Base-by-base conservation (phyloP, 2,888 invertebrate genomes). In the Phragmatobia fuliginosa region DNA sequence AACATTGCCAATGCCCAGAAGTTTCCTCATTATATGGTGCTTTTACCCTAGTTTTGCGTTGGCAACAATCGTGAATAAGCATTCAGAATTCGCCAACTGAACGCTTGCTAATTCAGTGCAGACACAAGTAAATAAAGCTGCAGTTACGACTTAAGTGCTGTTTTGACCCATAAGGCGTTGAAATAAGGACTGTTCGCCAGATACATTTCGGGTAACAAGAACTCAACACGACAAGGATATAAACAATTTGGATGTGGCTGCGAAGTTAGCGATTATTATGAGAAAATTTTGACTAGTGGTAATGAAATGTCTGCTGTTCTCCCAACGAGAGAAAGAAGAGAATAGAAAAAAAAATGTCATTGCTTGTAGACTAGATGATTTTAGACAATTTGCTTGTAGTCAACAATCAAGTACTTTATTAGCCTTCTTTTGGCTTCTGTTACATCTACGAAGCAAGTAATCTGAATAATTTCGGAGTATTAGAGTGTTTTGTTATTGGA, bases 61-160 rank as follows among this genome's bases (percentile, higher is more conserved):
- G 76, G 81, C 79, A 76, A 84, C 84, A 83, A 82, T 85, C 84
- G 81, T 77, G 85, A 85, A 84, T 79, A 84, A 80, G 80, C 79
- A 77, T 84, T 76, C 81, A 76, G 75, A 76, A 73, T 82, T 75
- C 79, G 72, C 81, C 72, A 76, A 77, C 82, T 71, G 80, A 85
- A 82, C 80, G 79, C 78, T 72, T 74, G 78, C 85, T 86, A 87
- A 87, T 86, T 85, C 83, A 79, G 78, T 83, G 81, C 83, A 82
- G 85, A 80, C 83, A 80, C 83, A 82, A 82, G 84, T 81, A 87
- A 85, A 87, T 84, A 87, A 77, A 80, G 77, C 78, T 81, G 77
- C 76, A 77, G 71, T 77, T 73, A 72, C 70, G 59, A 38, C 60
- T 73, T 71, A 73, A 77, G 70, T 28, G 67, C 80, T 63, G 85